Evolutionary conservation across 2,113 vertebrate species (phyloP).

Genomic region (Neopipo cinnamomea): DNA sequence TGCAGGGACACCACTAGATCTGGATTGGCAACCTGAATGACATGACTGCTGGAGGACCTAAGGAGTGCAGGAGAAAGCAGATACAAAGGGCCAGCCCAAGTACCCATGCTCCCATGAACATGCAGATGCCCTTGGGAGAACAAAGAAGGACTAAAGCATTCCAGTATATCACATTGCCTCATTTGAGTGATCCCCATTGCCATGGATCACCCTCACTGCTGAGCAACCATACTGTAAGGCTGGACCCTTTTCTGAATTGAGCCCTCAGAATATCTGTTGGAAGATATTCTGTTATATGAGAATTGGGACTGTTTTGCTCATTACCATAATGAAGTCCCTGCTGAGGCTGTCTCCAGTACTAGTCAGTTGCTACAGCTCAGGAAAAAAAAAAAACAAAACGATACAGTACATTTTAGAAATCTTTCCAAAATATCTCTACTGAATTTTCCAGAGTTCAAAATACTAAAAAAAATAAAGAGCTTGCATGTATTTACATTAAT

Average conservation of each 20-base stretch:
- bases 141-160: not conserved
- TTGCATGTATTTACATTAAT: not conserved
- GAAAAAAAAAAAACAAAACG: not conserved
- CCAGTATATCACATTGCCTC: not conserved
- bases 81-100: not conserved
- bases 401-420: not conserved
- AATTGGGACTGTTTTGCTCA: not conserved
- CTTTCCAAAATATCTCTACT: not conserved
- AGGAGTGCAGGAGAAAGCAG: not conserved
- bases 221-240: not conserved
- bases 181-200: not conserved
- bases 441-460: not conserved
- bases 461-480: not conserved
- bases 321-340: not conserved
- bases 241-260: not conserved
- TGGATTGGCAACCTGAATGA: not conserved
- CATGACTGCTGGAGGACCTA: not conserved
- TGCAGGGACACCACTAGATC: not conserved
- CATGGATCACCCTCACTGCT: rapidly evolving
- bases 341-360: not conserved
- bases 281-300: not conserved
- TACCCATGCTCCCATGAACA: not conserved
- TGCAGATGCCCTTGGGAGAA: not conserved
- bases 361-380: not conserved
- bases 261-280: not conserved